These are phyloP conservation scores for Malurus cyaneus DNA, from an alignment of 2,113 vertebrate genomes.

Conservation along the genomic window DNA sequence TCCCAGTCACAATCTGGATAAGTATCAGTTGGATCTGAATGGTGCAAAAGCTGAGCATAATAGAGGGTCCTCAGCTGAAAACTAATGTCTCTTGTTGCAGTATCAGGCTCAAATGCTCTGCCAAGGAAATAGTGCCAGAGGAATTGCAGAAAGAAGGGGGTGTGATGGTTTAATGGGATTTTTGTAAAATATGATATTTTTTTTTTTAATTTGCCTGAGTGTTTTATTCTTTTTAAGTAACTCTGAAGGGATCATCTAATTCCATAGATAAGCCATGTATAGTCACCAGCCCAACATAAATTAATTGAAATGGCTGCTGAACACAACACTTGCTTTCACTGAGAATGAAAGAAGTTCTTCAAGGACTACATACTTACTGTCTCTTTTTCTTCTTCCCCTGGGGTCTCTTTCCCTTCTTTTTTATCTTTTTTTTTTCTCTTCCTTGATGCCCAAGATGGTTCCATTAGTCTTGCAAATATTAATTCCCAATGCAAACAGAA, in stretches of 20 bases:
- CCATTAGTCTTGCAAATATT: conserved; percentile 69
- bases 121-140: conserved; percentile 22
- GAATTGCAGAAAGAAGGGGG: background rate
- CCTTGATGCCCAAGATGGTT: conserved; percentile 49
- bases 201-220: conserved; percentile 60
- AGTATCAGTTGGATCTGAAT: background rate
- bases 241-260: conserved; percentile 40
- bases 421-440: background rate
- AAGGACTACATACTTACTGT: background rate
- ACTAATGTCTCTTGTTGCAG: background rate
- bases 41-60: background rate
- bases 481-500: conserved; percentile 71
- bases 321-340: background rate
- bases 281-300: conserved; percentile 12
- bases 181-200: conserved; percentile 10
- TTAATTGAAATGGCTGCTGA: conserved; percentile 32
- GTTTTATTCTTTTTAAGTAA: conserved; percentile 61
- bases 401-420: background rate
- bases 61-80: background rate
- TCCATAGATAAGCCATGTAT: conserved; percentile 30
- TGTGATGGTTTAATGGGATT: conserved; percentile 27
- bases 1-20: background rate
- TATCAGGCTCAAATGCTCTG: background rate
- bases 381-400: background rate
- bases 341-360: background rate